Conservation (phyloP, 2,888 invertebrate genomes). For the Brassicogethes aeneus region DNA sequence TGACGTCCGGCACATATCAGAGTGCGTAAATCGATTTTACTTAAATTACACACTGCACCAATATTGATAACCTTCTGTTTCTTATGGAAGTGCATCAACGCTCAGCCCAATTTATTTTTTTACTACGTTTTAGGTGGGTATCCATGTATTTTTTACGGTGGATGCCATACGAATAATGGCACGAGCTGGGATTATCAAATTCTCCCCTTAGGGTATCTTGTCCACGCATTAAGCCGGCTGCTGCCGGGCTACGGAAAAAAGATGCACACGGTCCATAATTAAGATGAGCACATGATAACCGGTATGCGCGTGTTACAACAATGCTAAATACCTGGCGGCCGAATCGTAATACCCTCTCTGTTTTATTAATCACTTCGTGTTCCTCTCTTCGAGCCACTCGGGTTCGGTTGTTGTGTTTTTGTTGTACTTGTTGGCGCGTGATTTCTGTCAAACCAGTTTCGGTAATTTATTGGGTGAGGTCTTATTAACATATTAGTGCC, state of each 20-base stretch:
- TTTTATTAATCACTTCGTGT: conserved; percentile 1
- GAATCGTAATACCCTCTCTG: neutral
- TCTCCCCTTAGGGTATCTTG: neutral
- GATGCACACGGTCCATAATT: neutral
- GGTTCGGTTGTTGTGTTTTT: neutral
- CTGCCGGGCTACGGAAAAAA: too few relatives aligned
- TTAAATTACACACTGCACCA: too few relatives aligned
- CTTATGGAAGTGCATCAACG: too few relatives aligned
- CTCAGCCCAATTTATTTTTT: too few relatives aligned
- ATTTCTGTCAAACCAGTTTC: neutral
- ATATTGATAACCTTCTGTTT: too few relatives aligned
- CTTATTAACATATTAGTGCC: conserved; percentile 1
- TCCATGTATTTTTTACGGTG: too few relatives aligned
- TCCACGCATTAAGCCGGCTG: neutral
- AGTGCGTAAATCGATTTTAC: too few relatives aligned
- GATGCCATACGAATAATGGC: too few relatives aligned
- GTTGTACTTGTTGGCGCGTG: neutral
- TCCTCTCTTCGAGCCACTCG: too few relatives aligned
- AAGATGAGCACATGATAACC: neutral
- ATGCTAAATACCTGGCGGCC: neutral
- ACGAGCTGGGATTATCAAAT: conserved; percentile 5
- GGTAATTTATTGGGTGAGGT: neutral
- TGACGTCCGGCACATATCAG: too few relatives aligned
- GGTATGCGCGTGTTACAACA: neutral
- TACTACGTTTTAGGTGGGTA: too few relatives aligned